Evolutionary conservation across 1,140 invertebrate species (phyloP), one percentile per base, ranked within the genome.

Genomic region (Brachionus paranguensis): DNA sequence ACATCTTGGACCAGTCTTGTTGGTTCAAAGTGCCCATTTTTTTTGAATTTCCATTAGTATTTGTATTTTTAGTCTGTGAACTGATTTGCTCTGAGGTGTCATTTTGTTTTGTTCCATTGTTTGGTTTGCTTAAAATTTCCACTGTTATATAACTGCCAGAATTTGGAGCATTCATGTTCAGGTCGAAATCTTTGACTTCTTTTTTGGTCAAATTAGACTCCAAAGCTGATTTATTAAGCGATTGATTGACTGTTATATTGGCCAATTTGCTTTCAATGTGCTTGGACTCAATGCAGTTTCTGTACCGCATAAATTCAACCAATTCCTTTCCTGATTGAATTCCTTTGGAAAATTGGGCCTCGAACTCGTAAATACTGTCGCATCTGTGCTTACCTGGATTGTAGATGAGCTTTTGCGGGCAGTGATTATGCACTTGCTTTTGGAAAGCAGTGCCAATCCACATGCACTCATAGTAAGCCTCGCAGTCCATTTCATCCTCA

Each of bases 311-410:
- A 47, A 81, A 81, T n/a, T 81, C 78, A 3, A 81, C 55, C 24
- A 81, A 81, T 8, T 81, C 78, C 17, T 81, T 17, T 45, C 53
- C 64, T 12, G 78, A 43, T 64, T 81, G 50, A 12, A 81, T 81
- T 29, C 78, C 78, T 20, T 81, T 81, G 17, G 64, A 60, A 60
- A 81, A 81, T 17, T 81, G 78, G 2, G 29, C 29, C 41, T 81
- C 78, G 37, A 81, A 81, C 20, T 81, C 78, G 78, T 45, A 64
- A 8, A 81, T 10, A 41, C n/a, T 68, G 60, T 81, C 78, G 45
- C 81, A 84, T 43, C 81, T 20, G 14, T 84, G 81, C 37, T 68
- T 84, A 43, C 14, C 72, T 29, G 81, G 81, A 47, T 72, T 84
- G 20, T 70, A 84, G 10, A 70, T 84, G 4, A 84, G 64, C 17